Percentiles rank a stretch among this genome's conserved stretches.
phyloP scores from a whole-genome alignment of 2,113 vertebrate species.

The Gasterosteus aculeatus region DNA sequence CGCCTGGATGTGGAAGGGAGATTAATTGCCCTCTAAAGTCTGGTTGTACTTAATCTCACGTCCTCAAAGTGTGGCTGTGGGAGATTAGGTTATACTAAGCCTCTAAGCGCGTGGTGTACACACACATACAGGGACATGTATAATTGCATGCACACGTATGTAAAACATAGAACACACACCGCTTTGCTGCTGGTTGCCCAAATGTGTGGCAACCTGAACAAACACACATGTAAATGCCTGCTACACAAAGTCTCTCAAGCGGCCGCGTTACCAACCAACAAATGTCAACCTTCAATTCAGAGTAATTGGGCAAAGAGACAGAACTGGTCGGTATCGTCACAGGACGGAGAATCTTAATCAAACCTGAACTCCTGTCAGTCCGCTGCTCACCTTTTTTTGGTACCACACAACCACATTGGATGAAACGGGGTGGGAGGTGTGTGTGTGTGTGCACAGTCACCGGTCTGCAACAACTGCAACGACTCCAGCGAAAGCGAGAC shows the following conservation, averaged over 20 bases:
- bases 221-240: slow-evolving; percentile 15
- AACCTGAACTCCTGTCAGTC: slow-evolving; percentile 57
- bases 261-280: slow-evolving; percentile 51
- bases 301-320: slow-evolving; percentile 62
- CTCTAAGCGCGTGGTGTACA: slow-evolving; percentile 29
- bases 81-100: slow-evolving; percentile 58
- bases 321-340: slow-evolving; percentile 47
- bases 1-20: slow-evolving; percentile 52
- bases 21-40: slow-evolving; percentile 68
- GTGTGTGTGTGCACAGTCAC: slow-evolving; percentile 25
- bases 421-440: slow-evolving; percentile 8
- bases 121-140: slow-evolving; percentile 24
- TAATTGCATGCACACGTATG: slow-evolving; percentile 17
- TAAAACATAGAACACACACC: slow-evolving; percentile 29
- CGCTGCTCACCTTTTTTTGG: slow-evolving; percentile 34
- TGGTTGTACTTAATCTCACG: slow-evolving; percentile 53
- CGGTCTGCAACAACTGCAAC: slow-evolving; percentile 57
- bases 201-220: slow-evolving; percentile 22
- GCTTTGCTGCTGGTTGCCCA: not conserved
- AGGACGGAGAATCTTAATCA: slow-evolving; percentile 73
- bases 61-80: slow-evolving; percentile 54
- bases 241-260: not conserved
- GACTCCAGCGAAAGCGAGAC: slow-evolving; percentile 47
- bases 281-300: slow-evolving; percentile 62
- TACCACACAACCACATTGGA: slow-evolving; percentile 48